Evolutionary conservation across 2,113 vertebrate species (phyloP).

Genomic region (Serilophus lunatus): DNA sequence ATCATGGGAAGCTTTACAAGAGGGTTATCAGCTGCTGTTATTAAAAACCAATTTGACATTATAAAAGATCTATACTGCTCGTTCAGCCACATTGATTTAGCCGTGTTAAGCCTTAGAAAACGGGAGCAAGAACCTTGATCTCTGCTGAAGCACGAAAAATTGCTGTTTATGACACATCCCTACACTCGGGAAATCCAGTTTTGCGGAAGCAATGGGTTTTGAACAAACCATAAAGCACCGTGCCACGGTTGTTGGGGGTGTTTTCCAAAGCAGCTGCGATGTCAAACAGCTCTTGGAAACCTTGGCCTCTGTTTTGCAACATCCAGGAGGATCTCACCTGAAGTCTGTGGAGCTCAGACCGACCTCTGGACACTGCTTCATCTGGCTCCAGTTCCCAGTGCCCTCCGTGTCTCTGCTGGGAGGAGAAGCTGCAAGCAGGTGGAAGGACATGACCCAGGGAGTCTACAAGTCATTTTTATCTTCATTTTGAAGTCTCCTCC

Average conservation of each 20-base stretch:
- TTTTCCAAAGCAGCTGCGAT: neutral
- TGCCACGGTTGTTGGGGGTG: neutral
- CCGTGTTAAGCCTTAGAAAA: neutral
- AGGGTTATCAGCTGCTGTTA: neutral
- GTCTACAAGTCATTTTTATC: neutral
- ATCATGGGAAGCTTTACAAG: neutral
- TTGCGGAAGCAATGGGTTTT: neutral
- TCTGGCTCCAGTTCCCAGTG: neutral
- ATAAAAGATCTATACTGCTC: conserved; percentile 22
- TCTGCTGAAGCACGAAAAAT: conserved; percentile 8
- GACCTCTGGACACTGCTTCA: neutral
- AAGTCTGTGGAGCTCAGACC: neutral
- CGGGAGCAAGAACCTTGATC: conserved; percentile 31
- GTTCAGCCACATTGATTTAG: conserved; percentile 48
- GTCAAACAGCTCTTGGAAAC: neutral
- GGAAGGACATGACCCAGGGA: neutral
- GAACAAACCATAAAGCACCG: neutral
- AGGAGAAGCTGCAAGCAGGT: neutral
- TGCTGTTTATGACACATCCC: neutral
- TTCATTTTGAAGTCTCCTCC: neutral
- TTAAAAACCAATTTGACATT: conserved; percentile 37
- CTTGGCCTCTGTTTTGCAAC: neutral
- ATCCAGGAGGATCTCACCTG: neutral
- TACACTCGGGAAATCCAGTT: neutral
- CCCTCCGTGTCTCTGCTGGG: neutral